Evolutionary conservation across 2,113 vertebrate species (phyloP).

Genomic region (Ibidorhyncha struthersii): DNA sequence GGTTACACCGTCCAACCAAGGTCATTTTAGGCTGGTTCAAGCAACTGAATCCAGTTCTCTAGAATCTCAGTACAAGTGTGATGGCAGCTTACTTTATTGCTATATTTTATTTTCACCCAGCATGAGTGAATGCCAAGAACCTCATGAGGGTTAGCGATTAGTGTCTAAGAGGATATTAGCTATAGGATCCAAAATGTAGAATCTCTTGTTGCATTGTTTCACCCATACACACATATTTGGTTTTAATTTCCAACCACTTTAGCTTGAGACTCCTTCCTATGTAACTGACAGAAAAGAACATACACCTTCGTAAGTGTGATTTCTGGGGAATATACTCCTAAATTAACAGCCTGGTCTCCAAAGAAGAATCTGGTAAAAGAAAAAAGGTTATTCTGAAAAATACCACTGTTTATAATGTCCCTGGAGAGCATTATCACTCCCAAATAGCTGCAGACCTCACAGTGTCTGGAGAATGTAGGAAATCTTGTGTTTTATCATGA

Average conservation of each 20-base stretch:
- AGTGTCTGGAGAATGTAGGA: neutral
- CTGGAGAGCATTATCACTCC: neutral
- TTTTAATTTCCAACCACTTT: neutral
- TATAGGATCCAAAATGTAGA: neutral
- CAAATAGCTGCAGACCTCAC: conserved; percentile 4
- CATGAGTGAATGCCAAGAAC: neutral
- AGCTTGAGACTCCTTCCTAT: neutral
- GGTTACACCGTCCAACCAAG: neutral
- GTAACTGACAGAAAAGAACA: neutral
- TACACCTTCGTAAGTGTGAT: neutral
- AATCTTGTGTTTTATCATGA: neutral
- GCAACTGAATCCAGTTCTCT: neutral
- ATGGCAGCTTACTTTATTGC: neutral
- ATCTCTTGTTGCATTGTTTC: neutral
- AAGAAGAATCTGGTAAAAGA: neutral
- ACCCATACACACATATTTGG: neutral
- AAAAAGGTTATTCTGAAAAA: neutral
- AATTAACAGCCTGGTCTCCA: neutral
- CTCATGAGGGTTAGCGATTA: neutral
- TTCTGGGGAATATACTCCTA: neutral
- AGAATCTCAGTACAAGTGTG: neutral
- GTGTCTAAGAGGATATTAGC: neutral
- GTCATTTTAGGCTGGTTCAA: neutral
- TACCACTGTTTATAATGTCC: neutral
- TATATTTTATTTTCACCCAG: neutral